Conservation (phyloP, 2,888 invertebrate genomes). For the Desoria tigrina region DNA sequence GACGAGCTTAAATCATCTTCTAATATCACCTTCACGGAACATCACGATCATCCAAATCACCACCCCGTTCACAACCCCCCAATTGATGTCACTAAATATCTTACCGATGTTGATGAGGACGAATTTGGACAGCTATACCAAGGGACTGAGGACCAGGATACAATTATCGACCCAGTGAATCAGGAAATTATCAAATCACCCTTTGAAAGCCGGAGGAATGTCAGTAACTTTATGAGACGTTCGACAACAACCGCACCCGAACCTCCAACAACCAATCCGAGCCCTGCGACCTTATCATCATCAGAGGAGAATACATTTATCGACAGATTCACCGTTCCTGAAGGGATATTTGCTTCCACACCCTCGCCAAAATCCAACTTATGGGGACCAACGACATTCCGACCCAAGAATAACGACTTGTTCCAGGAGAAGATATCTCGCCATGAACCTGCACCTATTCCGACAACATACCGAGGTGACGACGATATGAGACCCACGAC, state of each 20-base stretch:
- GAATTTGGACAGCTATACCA: constrained; percentile 49
- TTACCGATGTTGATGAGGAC: constrained; percentile 42
- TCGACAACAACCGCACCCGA: constrained; percentile 22
- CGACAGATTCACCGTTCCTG: constrained; percentile 6
- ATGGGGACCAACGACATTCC: constrained; percentile 48
- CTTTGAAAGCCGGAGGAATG: constrained; percentile 26
- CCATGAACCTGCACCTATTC: constrained; percentile 22
- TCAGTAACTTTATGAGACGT: constrained; percentile 14
- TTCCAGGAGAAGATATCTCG: constrained; percentile 30
- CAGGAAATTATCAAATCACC: constrained; percentile 49
- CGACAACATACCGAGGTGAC: constrained; percentile 48
- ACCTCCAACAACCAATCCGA: not conserved
- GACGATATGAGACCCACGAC: constrained; percentile 45
- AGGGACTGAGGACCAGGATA: constrained; percentile 48
- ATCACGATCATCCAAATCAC: constrained; percentile 36
- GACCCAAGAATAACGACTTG: constrained; percentile 37
- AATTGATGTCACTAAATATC: constrained; percentile 45
- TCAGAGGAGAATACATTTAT: constrained; percentile 26
- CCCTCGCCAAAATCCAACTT: not conserved
- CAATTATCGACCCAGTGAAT: constrained; percentile 48
- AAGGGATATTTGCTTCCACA: constrained; percentile 21
- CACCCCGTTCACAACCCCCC: constrained; percentile 43
- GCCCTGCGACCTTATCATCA: not conserved
- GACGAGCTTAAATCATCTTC: constrained; percentile 20
- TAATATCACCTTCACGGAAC: constrained; percentile 23